Conservation (phyloP, 1,140 invertebrate genomes). For the Oncopeltus fasciatus region DNA sequence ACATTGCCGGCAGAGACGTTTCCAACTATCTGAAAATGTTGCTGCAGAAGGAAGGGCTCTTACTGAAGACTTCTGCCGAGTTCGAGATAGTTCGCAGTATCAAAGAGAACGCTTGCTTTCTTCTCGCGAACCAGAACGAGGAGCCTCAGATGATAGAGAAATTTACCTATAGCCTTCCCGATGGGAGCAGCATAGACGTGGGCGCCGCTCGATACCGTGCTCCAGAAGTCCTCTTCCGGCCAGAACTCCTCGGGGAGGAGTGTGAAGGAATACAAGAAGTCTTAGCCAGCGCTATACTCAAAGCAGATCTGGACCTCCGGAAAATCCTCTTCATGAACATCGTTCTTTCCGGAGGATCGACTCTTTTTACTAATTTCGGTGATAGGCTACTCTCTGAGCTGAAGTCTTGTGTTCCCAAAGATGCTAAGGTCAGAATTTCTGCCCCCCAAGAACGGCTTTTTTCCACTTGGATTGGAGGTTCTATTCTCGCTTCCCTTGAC, state of each 20-base stretch:
- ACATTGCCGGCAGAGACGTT: slow-evolving; percentile 77
- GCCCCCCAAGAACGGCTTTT: slow-evolving; percentile 94
- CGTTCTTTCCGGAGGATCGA: not conserved
- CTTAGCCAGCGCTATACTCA: not conserved
- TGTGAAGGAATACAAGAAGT: not conserved
- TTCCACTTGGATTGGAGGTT: slow-evolving; percentile 98
- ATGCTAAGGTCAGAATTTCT: slow-evolving; percentile 54
- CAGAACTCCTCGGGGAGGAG: not conserved
- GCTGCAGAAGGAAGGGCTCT: slow-evolving; percentile 62
- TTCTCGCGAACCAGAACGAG: slow-evolving; percentile 85
- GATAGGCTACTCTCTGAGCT: not conserved
- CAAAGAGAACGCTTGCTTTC: slow-evolving; percentile 84
- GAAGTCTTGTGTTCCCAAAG: not conserved
- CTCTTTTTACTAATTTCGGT: not conserved
- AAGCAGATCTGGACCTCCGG: not conserved
- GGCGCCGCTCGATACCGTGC: not conserved
- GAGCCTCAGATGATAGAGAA: too few species aligned
- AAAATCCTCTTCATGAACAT: not conserved
- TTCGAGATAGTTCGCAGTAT: slow-evolving; percentile 85
- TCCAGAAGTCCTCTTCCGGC: not conserved
- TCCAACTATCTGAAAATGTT: slow-evolving; percentile 83
- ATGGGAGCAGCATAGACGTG: not conserved
- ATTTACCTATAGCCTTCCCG: not conserved
- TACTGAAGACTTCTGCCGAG: slow-evolving; percentile 56
- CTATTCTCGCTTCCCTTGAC: slow-evolving; percentile 93